Evolutionary conservation across 2,888 invertebrate species (phyloP), one percentile per base, ranked within the genome.

Genomic region (Temnothorax unifasciatus): DNA sequence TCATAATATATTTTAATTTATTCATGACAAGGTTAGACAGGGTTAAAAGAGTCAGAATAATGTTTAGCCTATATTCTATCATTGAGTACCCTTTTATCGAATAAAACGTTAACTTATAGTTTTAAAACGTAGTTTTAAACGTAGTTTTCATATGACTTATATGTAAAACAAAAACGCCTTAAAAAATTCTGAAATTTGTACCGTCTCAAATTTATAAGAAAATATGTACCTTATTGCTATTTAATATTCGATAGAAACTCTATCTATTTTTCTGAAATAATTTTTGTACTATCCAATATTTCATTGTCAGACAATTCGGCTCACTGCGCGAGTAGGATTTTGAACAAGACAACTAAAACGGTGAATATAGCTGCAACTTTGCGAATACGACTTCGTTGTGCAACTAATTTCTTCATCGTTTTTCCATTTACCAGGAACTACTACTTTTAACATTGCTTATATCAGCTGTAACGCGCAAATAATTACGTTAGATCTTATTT

Each of bases 361-460:
- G 41, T 6, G 1, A 57, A 18, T 3, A 11, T 8, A 25, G 18
- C 13, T n/a, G 3, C 15, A 61, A 44, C 64, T 44, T 44, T 9
- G 29, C 11, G 15, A 73, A 34, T 34, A 15, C 34, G 15, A 76
- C 34, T 66, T 64, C 1, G 50, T 75, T 75, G 34, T 50, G 75
- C 34, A 75, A 74, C 1, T 15, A 63, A 64, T 75, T 38, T 75
- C 34, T 74, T n/a, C 18, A 6, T 44, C 18, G 13, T 38, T 76
- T 76, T 64, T 64, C 8, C 11, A 21, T 50, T 47, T 76, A 18
- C 15, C 11, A 66, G 18, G 21, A 76, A 66, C 21, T 64, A 21
- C 29, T 63, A 63, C 21, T 76, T 76, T 76, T 76, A 34, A 64
- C 50, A 76, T 76, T 76, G 66, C 47, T 64, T 50, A 15, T 34